Percentiles rank a stretch among this genome's conserved stretches.
Evolutionary conservation across 2,888 invertebrate genomes (phyloP).

Genomic region (Hyppa rectilinea): DNA sequence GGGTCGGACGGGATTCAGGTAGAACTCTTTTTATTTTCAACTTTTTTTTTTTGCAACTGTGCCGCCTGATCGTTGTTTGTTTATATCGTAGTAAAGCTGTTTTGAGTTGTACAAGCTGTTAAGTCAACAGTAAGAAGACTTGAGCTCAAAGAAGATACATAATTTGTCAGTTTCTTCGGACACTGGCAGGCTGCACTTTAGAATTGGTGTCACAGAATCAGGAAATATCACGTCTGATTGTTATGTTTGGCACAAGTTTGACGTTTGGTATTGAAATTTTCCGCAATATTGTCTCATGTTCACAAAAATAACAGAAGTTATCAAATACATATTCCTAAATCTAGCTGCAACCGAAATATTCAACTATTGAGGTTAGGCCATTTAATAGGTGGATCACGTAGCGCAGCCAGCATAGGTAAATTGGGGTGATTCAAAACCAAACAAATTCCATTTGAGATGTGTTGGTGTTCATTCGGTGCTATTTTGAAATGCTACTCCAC

Average conservation of each 20-base stretch:
- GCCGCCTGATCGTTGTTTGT: constrained; percentile 37
- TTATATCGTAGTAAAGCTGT: constrained; percentile 26
- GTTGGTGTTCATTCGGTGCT: constrained; percentile 58
- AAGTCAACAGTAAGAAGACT: neutral
- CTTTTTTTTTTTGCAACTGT: constrained; percentile 61
- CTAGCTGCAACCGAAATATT: constrained; percentile 2
- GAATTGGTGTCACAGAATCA: constrained; percentile 24
- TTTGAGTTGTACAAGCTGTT: neutral
- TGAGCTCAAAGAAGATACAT: neutral
- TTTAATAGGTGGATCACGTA: constrained; percentile 8
- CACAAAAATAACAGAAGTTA: neutral
- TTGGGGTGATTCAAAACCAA: constrained; percentile 58
- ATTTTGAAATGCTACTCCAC: constrained; percentile 66
- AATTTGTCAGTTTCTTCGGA: neutral
- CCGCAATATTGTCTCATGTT: neutral
- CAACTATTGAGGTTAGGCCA: neutral
- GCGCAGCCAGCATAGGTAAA: constrained; percentile 26
- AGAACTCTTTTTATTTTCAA: constrained; percentile 66
- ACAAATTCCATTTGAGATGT: constrained; percentile 54
- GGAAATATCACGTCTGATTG: constrained; percentile 25
- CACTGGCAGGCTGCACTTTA: constrained; percentile 1
- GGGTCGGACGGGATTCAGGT: constrained; percentile 65
- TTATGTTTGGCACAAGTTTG: constrained; percentile 23
- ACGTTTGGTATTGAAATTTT: constrained; percentile 8
- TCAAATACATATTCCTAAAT: neutral